Evolutionary conservation across 2,888 invertebrate species (phyloP).

Genomic region (Mesorhabditis sp.): DNA sequence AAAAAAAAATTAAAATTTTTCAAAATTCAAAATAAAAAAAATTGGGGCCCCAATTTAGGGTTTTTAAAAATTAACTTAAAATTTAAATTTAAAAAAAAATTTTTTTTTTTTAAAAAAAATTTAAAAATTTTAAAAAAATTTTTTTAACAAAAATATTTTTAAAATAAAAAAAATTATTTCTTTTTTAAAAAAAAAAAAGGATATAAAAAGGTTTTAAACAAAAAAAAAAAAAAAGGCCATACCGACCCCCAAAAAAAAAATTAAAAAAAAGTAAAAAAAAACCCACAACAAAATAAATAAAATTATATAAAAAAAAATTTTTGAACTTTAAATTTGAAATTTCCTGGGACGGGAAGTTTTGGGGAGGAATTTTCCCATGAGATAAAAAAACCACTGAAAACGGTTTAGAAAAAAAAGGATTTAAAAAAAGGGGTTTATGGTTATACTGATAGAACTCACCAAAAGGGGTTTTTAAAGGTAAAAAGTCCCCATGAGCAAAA

Average conservation of each 20-base stretch:
- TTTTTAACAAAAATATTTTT: no score
- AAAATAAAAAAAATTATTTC: no score
- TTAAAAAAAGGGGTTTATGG: slow-evolving; percentile 38
- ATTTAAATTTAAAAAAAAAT: no score
- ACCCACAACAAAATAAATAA: slow-evolving; percentile 57
- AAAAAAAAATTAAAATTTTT: no score
- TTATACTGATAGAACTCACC: slow-evolving; percentile 40
- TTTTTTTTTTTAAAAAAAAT: no score
- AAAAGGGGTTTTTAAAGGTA: slow-evolving; percentile 36
- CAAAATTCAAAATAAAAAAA: no score
- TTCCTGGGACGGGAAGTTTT: slow-evolving; percentile 49
- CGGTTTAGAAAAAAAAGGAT: slow-evolving; percentile 32
- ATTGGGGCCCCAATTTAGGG: no score
- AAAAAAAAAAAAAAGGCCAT: slow-evolving; percentile 27
- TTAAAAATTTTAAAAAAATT: no score
- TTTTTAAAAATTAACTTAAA: no score
- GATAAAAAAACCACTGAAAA: slow-evolving; percentile 34
- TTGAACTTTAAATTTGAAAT: slow-evolving; percentile 52
- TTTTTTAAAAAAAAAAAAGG: slow-evolving; percentile 40
- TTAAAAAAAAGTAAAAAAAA: slow-evolving; percentile 54
- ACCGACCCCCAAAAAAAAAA: slow-evolving; percentile 29
- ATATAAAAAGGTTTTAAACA: slow-evolving; percentile 39
- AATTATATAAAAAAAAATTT: slow-evolving; percentile 51
- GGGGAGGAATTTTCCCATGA: slow-evolving; percentile 36
- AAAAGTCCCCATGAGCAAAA: slow-evolving; percentile 38